A percentile compares a stretch with the other conserved stretches of the same genome.
phyloP scores from a whole-genome alignment of 2,888 invertebrate genomes.

The Athrips mouffetella region DNA sequence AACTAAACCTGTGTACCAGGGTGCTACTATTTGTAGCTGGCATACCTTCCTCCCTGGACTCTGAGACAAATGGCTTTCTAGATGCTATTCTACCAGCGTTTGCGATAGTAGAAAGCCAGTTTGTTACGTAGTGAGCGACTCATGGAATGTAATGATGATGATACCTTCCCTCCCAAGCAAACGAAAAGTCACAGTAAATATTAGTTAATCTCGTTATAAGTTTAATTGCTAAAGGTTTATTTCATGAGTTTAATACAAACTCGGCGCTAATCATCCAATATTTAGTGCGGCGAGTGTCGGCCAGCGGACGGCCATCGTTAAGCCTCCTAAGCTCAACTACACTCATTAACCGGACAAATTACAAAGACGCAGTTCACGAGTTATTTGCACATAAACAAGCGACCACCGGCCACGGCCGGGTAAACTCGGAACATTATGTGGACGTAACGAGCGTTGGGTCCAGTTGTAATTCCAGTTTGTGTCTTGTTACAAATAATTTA shows the following conservation, averaged over 20 bases:
- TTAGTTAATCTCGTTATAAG: too few species aligned
- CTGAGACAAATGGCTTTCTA: too few species aligned
- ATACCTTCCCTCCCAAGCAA: too few species aligned
- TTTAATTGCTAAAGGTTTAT: too few species aligned
- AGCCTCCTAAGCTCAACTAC: conserved; percentile 20
- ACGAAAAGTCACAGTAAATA: too few species aligned
- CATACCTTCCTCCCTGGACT: too few species aligned
- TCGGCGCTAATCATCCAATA: conserved; percentile 24
- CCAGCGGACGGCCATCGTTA: conserved; percentile 19
- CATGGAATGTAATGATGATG: too few species aligned
- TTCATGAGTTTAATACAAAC: conserved; percentile 19
- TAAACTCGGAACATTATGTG: conserved; percentile 30
- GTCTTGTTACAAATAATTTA: conserved; percentile 17
- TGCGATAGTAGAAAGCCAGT: too few species aligned
- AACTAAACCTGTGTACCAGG: too few species aligned
- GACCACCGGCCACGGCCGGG: conserved; percentile 22
- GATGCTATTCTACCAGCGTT: too few species aligned
- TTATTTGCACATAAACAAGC: conserved; percentile 23
- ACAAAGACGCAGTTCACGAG: conserved; percentile 24
- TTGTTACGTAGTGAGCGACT: too few species aligned
- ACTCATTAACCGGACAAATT: conserved; percentile 26
- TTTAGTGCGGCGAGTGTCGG: conserved; percentile 19
- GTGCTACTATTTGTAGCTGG: too few species aligned
- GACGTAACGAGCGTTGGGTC: conserved; percentile 24
- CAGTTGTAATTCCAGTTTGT: conserved; percentile 19